These are phyloP conservation scores for Ceratitis capitata DNA, from an alignment of 1,140 invertebrate species.

Conservation along the genomic window DNA sequence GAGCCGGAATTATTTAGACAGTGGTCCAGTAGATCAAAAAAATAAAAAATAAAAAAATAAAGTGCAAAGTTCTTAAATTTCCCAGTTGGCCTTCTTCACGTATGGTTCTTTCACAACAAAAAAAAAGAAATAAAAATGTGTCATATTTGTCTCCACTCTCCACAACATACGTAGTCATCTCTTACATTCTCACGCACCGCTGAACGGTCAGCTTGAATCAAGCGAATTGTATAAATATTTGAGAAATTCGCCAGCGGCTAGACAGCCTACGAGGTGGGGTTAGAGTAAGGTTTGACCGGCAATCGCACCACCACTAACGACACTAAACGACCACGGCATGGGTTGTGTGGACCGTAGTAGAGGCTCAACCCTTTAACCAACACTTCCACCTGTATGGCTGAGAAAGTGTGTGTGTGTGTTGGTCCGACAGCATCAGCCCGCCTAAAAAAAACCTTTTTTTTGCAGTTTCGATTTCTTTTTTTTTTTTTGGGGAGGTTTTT, in stretches of 20 bases:
- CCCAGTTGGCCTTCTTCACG: too few species aligned
- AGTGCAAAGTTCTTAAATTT: too few species aligned
- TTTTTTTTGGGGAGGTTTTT: background rate
- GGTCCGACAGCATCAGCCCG: background rate
- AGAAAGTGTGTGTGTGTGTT: background rate
- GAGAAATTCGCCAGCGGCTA: slow-evolving; percentile 1
- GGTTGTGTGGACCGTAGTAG: background rate
- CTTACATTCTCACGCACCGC: background rate
- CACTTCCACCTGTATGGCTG: background rate
- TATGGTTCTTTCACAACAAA: background rate
- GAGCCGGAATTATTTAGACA: too few species aligned
- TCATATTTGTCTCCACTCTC: background rate
- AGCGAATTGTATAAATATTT: slow-evolving; percentile 4
- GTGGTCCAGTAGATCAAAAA: too few species aligned
- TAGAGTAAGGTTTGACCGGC: too few species aligned
- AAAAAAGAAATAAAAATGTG: background rate
- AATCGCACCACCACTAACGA: background rate
- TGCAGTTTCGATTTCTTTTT: background rate
- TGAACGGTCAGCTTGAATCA: background rate
- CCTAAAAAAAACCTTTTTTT: slow-evolving; percentile 4
- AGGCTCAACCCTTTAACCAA: background rate
- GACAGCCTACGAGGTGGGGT: too few species aligned
- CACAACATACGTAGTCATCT: background rate
- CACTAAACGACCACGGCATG: background rate
- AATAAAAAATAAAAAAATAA: too few species aligned